Evolutionary conservation across 2,888 invertebrate genomes (phyloP).

Genomic region (Acleris cristana): DNA sequence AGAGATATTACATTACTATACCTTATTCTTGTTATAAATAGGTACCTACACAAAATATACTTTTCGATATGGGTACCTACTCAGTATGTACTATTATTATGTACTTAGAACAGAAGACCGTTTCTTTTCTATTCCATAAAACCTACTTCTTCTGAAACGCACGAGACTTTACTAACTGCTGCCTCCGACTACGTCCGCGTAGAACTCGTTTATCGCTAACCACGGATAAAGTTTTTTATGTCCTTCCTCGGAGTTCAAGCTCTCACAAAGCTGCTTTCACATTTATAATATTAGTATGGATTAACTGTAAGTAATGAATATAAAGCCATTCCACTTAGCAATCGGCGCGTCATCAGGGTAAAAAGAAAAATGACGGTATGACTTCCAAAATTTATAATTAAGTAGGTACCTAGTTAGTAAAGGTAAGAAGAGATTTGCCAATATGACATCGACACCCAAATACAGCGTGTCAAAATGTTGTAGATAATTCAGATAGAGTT

Average conservation of each 20-base stretch:
- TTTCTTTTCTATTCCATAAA: too few species aligned
- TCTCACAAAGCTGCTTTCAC: too few species aligned
- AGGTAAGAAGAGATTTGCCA: background rate
- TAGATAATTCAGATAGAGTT: conserved; percentile 13
- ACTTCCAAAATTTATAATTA: conserved; percentile 26
- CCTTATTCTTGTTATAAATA: too few species aligned
- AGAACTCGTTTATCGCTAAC: background rate
- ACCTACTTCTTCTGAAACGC: too few species aligned
- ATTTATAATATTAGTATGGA: background rate
- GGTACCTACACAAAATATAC: too few species aligned
- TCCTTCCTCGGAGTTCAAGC: too few species aligned
- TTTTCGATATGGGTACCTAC: too few species aligned
- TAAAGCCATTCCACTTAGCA: background rate
- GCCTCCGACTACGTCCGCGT: too few species aligned
- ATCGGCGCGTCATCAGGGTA: background rate
- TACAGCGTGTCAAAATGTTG: conserved; percentile 12
- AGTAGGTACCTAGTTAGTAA: background rate
- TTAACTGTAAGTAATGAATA: background rate
- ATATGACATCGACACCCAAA: conserved; percentile 3
- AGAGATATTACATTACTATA: too few species aligned
- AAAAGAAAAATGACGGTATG: conserved; percentile 17
- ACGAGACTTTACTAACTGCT: too few species aligned
- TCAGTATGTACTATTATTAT: too few species aligned
- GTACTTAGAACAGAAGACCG: background rate
- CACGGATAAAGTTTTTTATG: too few species aligned